Evolutionary conservation across 2,797 vertebrate genomes (phyloP), one percentile per base, ranked within the genome.

Genomic region (Hydrophis major): DNA sequence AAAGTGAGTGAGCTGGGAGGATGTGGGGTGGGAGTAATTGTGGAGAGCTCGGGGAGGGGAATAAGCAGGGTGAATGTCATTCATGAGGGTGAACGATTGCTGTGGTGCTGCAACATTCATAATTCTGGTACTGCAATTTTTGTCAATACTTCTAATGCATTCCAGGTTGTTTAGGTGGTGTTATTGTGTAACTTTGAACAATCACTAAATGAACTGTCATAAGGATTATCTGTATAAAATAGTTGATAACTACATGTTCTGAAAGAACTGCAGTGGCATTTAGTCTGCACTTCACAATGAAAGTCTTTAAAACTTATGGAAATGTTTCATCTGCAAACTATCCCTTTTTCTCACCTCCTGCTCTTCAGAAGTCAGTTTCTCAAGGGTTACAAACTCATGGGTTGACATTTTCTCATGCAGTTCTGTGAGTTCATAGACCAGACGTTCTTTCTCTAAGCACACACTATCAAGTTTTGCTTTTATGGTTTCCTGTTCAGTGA

Each of bases 371-470:
- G 97, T 95, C 96, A 98, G 97, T 66, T 98, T 97, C 96, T 99
- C 99, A 56, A 99, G 97, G 83, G 93, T 94, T 92, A 98, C 97
- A 95, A 99, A 99, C 96, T 99, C 99, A 0, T 98, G 97, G 4
- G 95, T 94, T 83, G 99, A 98, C 12, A 47, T 93, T 93, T 97
- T 98, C 93, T 99, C 99, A 86, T 97, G 97, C 93, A 98, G 95
- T 89, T 98, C 97, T 91, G 94, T 95, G 78, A 98, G 95, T 95
- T 98, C 97, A 88, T 7, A 92, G 93, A 94, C 97, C 56, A 98
- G 4, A 86, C 96, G 96, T 89, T 98, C 97, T 90, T 97, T 98
- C 93, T 98, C 97, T 86, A 97, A 90, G 32, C 97, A 93, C 6
- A 98, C 32, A n/a, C 92, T 93, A 89, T 97, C 93, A 22, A 97